Conservation (phyloP, 1,140 invertebrate genomes). For the Camponotus floridanus region DNA sequence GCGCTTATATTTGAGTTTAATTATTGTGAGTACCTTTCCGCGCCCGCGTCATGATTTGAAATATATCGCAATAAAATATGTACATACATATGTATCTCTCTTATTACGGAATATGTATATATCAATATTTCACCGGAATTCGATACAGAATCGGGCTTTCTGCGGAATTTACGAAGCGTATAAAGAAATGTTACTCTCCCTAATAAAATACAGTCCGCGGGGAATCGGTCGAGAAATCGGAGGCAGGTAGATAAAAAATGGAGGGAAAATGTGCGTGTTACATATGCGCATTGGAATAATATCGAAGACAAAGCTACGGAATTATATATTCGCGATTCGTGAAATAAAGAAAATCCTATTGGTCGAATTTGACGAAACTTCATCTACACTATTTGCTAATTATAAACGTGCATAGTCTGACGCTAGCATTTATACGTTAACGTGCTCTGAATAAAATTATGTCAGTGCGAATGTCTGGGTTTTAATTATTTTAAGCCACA, state of each 20-base stretch:
- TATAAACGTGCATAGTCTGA: too few species aligned
- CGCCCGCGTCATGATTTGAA: neutral
- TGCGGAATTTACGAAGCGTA: constrained; percentile 17
- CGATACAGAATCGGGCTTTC: neutral
- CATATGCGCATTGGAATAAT: constrained; percentile 12
- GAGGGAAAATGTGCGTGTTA: constrained; percentile 1
- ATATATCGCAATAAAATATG: neutral
- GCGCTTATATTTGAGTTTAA: constrained; percentile 2
- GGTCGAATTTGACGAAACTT: too few species aligned
- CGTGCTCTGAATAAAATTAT: constrained; percentile 45
- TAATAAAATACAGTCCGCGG: constrained; percentile 40
- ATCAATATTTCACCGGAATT: constrained; percentile 18
- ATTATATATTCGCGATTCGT: too few species aligned
- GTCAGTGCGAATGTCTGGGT: neutral
- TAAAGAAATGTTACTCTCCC: constrained; percentile 30
- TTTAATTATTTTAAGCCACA: constrained; percentile 26
- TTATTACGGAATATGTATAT: neutral
- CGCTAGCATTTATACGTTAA: neutral
- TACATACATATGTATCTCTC: neutral
- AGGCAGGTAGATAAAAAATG: constrained; percentile 17
- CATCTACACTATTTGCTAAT: too few species aligned
- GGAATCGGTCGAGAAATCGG: neutral
- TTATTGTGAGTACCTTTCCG: neutral
- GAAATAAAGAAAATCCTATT: too few species aligned
- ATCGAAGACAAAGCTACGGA: neutral